A percentile compares a stretch with the other conserved stretches of the same genome.
These are phyloP conservation scores for Otis tarda DNA, from an alignment of 2,113 vertebrate genomes.

Conservation along the genomic window DNA sequence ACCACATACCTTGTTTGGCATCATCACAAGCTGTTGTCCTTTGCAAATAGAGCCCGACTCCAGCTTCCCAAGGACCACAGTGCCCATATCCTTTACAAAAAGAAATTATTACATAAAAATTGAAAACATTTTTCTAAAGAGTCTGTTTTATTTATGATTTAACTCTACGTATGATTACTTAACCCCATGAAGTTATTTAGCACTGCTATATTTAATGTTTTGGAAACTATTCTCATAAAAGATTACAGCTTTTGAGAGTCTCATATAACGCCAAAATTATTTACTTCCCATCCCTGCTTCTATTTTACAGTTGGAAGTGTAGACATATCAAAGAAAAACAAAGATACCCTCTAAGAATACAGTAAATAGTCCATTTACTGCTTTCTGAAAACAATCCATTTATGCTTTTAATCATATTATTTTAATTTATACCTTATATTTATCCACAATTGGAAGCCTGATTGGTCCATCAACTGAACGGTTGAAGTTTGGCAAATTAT, in stretches of 20 bases:
- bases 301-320: neutral
- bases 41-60: constrained; percentile 95
- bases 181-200: neutral
- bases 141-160: neutral
- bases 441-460: constrained; percentile 98
- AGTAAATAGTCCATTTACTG: neutral
- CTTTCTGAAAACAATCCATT: neutral
- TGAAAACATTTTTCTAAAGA: neutral
- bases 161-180: neutral
- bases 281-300: neutral
- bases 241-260: neutral
- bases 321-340: neutral
- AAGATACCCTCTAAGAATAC: neutral
- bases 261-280: neutral
- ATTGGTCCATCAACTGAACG: constrained; percentile 93
- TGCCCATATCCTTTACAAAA: constrained; percentile 92
- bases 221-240: neutral
- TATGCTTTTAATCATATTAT: neutral
- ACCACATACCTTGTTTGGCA: constrained; percentile 93
- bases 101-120: neutral
- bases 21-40: constrained; percentile 97
- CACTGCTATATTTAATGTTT: neutral
- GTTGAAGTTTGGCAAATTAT: constrained; percentile 97
- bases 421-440: constrained; percentile 89
- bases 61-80: constrained; percentile 94